Base-by-base conservation (phyloP, 2,113 vertebrate species). In the Nipponia nippon region DNA sequence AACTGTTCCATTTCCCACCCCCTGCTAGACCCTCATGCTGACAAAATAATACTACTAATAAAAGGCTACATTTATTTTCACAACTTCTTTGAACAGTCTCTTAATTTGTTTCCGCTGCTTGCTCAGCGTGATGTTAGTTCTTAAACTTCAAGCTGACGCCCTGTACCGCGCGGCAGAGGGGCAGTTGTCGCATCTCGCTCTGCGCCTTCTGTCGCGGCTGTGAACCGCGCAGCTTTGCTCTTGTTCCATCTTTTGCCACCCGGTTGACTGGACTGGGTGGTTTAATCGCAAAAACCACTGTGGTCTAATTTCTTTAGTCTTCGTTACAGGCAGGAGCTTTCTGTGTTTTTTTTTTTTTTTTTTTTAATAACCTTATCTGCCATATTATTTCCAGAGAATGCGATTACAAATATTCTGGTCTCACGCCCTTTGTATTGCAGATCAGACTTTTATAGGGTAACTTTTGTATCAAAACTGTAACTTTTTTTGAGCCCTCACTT, bases 91-190 rank as follows among this genome's bases (percentile, higher is more conserved):
- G 58, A 86, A 42, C 73, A 36, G 21, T 56, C 30, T 88, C n/a
- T 69, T 77, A 17, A 55, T 85, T 62, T 83, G 63, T 53, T 70
- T 27, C 63, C 87, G 71, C 59, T 81, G 83, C 71, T 84, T 13
- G 61, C 67, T 83, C 19, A 16, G 59, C 53, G 4, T 13, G 26
- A 18, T 44, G 53, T 80, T 62, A 78, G 40, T 40, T 47, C 36
- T 63, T 66, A 8, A 44, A 29, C 53, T n/a, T 11, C 2, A 34
- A 32, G 77, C 76, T 66, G 79, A 53, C 38, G 87, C 34, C 0
- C 25, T 36, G 58, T 32, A 8, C 30, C 0, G 2, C 2, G 0
- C 0, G 0, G 71, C 70, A 59, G 30, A 65, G 16, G 47, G 16
- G 52, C 29, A 30, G 44, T 32, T 79, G 34, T 20, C 1, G 0